Conservation (phyloP, 92 coral and sea anemone genomes). For the Actinernus sp. region DNA sequence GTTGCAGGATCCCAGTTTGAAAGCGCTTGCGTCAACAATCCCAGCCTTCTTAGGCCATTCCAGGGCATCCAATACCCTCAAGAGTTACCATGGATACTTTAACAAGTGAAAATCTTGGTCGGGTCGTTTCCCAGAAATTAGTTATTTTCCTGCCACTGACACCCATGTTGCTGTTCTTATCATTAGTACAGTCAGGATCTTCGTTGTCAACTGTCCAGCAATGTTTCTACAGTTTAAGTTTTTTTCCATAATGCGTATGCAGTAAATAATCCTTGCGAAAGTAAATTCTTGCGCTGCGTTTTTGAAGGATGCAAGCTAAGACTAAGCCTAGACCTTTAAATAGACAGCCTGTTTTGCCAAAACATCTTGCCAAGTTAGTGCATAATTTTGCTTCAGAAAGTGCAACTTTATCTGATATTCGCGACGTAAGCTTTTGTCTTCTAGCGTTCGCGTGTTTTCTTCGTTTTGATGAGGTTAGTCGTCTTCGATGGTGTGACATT, state of each 20-base stretch:
- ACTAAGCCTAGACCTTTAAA: constrained; percentile 5
- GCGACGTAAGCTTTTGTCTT: constrained; percentile 8
- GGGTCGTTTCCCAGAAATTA: constrained; percentile 1
- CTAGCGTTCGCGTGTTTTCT: constrained; percentile 7
- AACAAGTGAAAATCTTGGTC: constrained; percentile 8
- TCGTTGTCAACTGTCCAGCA: constrained; percentile 7
- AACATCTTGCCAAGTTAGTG: constrained; percentile 7
- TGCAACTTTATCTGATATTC: neutral
- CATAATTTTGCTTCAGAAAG: constrained; percentile 4
- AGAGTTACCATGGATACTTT: constrained; percentile 18
- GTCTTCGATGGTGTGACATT: constrained; percentile 15
- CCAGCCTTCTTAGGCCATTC: constrained; percentile 10
- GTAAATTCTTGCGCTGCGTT: constrained; percentile 6
- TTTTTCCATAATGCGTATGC: neutral
- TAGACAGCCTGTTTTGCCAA: constrained; percentile 3
- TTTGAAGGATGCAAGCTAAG: constrained; percentile 9
- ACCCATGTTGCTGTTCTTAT: constrained; percentile 5
- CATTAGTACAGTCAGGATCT: constrained; percentile 8
- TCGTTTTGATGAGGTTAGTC: constrained; percentile 8
- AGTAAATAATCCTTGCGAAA: constrained; percentile 4
- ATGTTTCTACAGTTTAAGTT: neutral
- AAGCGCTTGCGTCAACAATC: constrained; percentile 7
- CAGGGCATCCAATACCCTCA: constrained; percentile 1
- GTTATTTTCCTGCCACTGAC: constrained; percentile 11
- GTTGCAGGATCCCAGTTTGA: neutral